A percentile compares a stretch with the other conserved stretches of the same genome.
Evolutionary conservation across 2,888 invertebrate species (phyloP).

Genomic region (Tethea ocularis): DNA sequence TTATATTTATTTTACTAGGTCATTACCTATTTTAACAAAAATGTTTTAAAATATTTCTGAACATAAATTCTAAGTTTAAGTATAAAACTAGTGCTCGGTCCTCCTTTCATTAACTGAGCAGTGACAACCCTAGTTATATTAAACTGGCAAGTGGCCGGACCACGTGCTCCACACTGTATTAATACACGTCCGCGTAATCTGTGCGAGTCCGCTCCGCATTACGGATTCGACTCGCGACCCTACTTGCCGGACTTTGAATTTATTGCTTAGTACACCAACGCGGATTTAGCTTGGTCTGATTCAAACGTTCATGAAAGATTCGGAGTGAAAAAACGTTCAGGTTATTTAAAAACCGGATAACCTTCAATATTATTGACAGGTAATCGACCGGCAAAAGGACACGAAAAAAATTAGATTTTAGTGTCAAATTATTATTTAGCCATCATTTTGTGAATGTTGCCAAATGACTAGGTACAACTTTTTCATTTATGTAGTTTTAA

Average conservation of each 20-base stretch:
- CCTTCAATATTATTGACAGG: background rate
- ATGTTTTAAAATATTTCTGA: no score
- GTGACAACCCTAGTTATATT: slow-evolving; percentile 28
- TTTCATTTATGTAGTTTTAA: no score
- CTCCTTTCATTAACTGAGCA: slow-evolving; percentile 1
- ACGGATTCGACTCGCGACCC: slow-evolving; percentile 63
- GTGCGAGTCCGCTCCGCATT: slow-evolving; percentile 62
- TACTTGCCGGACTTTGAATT: slow-evolving; percentile 77
- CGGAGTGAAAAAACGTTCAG: background rate
- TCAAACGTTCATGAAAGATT: background rate
- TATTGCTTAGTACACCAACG: slow-evolving; percentile 80
- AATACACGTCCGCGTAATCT: slow-evolving; percentile 72
- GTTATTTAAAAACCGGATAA: slow-evolving; percentile 9
- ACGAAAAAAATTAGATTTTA: no score
- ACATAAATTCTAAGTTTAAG: no score
- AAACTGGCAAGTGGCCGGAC: slow-evolving; percentile 28
- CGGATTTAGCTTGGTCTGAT: slow-evolving; percentile 39
- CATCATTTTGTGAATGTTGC: no score
- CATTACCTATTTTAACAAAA: no score
- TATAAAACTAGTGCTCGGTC: background rate
- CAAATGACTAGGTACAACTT: no score
- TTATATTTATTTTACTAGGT: no score
- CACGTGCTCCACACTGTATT: slow-evolving; percentile 44
- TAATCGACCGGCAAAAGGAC: no score
- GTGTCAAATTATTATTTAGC: no score